Conservation (phyloP, 2,888 invertebrate species). For the Drosophila hamatofila region DNA sequence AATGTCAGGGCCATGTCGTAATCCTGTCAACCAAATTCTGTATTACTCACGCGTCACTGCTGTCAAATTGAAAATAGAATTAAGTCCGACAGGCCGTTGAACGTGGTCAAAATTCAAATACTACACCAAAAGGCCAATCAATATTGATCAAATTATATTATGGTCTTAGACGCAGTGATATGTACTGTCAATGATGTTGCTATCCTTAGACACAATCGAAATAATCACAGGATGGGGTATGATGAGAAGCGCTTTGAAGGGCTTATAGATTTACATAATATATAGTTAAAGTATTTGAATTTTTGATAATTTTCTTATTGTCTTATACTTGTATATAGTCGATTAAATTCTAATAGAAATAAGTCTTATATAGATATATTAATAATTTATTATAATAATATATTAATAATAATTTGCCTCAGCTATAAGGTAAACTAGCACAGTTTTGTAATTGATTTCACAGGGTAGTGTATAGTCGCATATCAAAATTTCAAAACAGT, state of each 20-base stretch:
- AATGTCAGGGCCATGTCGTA: slow-evolving; percentile 38
- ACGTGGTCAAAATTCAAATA: slow-evolving; percentile 41
- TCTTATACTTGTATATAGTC: not conserved
- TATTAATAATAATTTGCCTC: not conserved
- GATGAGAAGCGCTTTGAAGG: not conserved
- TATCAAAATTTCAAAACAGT: not conserved
- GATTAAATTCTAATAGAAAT: not conserved
- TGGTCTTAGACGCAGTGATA: slow-evolving; percentile 11
- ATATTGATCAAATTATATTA: slow-evolving; percentile 45
- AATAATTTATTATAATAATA: not conserved
- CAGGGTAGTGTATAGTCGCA: slow-evolving; percentile 15
- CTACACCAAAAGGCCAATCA: slow-evolving; percentile 47
- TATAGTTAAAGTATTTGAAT: not conserved
- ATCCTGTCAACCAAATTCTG: slow-evolving; percentile 56
- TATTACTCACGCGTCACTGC: slow-evolving; percentile 72
- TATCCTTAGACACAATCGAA: slow-evolving; percentile 3
- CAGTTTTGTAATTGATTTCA: not conserved
- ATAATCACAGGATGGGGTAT: not conserved
- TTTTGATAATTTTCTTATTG: not conserved
- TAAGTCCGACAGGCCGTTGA: slow-evolving; percentile 25
- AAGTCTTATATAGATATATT: not conserved
- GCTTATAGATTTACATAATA: not conserved
- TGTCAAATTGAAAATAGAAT: slow-evolving; percentile 42
- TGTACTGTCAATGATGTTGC: slow-evolving; percentile 7
- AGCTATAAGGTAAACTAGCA: not conserved